phyloP scores from a whole-genome alignment of 2,113 vertebrate species.

The Amphiprion percula region DNA sequence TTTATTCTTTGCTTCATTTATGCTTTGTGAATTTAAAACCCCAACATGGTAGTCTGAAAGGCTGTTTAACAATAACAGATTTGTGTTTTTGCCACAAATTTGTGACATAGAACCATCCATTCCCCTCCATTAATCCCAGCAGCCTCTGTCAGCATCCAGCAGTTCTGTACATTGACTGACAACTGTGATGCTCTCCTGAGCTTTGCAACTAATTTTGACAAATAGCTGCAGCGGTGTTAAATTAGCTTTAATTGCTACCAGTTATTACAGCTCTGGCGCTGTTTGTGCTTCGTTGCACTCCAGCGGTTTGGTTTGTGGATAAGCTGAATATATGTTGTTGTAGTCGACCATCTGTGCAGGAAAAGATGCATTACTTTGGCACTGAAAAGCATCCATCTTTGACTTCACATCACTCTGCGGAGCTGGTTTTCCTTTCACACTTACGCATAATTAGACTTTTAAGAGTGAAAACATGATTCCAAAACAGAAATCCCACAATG shows the following conservation, averaged over 20 bases:
- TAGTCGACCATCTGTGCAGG: constrained; percentile 4
- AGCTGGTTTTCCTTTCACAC: too few species aligned
- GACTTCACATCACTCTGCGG: neutral
- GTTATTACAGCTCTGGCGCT: constrained; percentile 17
- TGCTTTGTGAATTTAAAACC: too few species aligned
- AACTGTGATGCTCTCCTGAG: constrained; percentile 9
- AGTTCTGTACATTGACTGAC: constrained; percentile 21
- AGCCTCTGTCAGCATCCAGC: too few species aligned
- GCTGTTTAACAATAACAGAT: too few species aligned
- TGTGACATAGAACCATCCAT: too few species aligned
- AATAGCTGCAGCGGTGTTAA: constrained; percentile 47
- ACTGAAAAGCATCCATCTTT: neutral
- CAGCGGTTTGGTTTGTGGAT: constrained; percentile 15
- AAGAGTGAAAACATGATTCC: too few species aligned
- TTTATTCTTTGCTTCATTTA: too few species aligned
- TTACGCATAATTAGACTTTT: too few species aligned
- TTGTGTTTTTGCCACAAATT: too few species aligned
- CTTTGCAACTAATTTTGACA: constrained; percentile 33
- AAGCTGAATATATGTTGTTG: constrained; percentile 18
- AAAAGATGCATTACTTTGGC: neutral
- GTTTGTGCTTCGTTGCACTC: constrained; percentile 31
- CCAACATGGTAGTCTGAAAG: too few species aligned
- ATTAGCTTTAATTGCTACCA: constrained; percentile 50
- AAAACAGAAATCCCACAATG: too few species aligned
- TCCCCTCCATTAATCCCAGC: too few species aligned